A percentile compares a stretch with the other conserved stretches of the same genome.
Conservation (phyloP, 2,113 vertebrate genomes). For the Ranitomeya imitator region DNA sequence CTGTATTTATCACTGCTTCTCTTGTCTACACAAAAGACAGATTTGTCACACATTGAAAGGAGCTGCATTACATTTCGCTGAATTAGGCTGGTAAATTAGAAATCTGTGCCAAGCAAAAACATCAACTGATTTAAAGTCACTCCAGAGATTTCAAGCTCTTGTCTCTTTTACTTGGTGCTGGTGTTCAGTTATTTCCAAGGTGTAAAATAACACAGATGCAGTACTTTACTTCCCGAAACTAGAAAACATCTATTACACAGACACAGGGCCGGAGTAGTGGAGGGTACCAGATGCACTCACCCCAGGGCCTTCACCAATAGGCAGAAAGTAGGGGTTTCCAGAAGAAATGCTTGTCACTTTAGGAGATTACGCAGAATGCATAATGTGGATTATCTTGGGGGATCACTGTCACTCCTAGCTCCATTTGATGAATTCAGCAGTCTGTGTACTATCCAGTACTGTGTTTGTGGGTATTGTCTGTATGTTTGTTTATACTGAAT, state of each 20-base stretch:
- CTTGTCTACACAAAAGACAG: slow-evolving; percentile 3
- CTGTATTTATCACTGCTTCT: slow-evolving; percentile 9
- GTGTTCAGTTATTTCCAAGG: not conserved
- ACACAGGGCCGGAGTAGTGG: not conserved
- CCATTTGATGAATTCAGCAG: too few relatives aligned
- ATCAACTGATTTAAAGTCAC: slow-evolving; percentile 19
- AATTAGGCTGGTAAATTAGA: slow-evolving; percentile 23
- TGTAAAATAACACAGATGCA: not conserved
- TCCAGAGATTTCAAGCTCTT: slow-evolving; percentile 1
- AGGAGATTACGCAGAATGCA: too few relatives aligned
- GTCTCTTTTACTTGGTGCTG: not conserved
- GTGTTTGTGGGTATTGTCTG: too few relatives aligned
- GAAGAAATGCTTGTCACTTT: too few relatives aligned
- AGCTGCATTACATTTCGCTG: slow-evolving; percentile 20
- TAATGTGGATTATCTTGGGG: too few relatives aligned
- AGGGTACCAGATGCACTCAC: too few relatives aligned
- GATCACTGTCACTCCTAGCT: too few relatives aligned
- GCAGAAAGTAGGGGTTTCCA: too few relatives aligned
- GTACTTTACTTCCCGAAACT: not conserved
- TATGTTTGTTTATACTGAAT: too few relatives aligned
- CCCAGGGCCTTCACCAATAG: too few relatives aligned
- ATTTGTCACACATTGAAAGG: slow-evolving; percentile 35
- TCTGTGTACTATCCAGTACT: too few relatives aligned
- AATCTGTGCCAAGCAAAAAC: slow-evolving; percentile 25
- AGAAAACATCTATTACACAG: too few relatives aligned